phyloP scores from a whole-genome alignment of 2,797 vertebrate genomes.

The Catamblyrhynchus diadema region DNA sequence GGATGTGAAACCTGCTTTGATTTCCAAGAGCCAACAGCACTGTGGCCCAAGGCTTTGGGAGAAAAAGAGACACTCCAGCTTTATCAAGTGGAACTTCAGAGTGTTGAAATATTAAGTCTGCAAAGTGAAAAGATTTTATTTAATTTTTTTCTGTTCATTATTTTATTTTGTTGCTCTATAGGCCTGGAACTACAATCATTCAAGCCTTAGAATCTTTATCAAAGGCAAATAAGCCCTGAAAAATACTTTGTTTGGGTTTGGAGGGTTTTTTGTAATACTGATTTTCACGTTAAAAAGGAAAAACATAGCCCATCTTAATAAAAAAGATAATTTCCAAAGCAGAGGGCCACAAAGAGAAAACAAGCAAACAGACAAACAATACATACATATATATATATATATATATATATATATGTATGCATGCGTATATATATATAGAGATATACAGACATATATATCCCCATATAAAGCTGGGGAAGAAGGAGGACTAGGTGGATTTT shows the following conservation, averaged over 20 bases:
- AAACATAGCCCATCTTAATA: background rate
- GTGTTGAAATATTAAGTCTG: background rate
- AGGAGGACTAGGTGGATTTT: background rate
- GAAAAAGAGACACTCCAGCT: background rate
- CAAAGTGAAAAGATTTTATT: background rate
- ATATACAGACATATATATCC: too few relatives aligned
- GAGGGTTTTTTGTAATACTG: background rate
- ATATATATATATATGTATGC: accelerated
- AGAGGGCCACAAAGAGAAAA: background rate
- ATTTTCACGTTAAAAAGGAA: background rate
- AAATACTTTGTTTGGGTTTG: background rate
- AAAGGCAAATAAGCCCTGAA: background rate
- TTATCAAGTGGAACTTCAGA: background rate
- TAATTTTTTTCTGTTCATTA: background rate
- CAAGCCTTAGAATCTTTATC: background rate
- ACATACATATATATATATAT: accelerated
- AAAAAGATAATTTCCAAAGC: background rate
- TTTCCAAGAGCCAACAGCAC: background rate
- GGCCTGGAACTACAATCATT: background rate
- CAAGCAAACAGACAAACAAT: background rate
- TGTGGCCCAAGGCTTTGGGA: background rate
- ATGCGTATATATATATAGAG: accelerated
- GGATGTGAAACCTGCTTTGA: background rate
- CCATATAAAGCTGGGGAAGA: background rate
- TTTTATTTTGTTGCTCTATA: background rate